Evolutionary conservation across 2,888 invertebrate genomes (phyloP).

Genomic region (Metallyticus violacea): DNA sequence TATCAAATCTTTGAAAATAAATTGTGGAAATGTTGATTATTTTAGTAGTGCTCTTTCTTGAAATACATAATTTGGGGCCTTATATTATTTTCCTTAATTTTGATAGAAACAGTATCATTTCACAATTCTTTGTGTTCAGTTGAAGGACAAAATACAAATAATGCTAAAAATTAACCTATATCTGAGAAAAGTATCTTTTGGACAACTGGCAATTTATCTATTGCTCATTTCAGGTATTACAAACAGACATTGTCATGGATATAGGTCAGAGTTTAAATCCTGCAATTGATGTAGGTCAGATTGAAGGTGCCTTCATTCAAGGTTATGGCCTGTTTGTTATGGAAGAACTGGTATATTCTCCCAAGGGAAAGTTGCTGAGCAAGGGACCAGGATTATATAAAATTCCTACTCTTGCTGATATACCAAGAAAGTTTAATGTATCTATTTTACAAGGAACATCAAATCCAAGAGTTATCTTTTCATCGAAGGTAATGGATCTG

Average conservation of each 20-base stretch:
- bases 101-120: too few species aligned
- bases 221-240: conserved; percentile 56
- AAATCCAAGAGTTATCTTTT: conserved; percentile 89
- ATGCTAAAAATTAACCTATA: not conserved
- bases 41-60: not conserved
- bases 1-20: too few species aligned
- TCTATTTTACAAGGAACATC: conserved; percentile 85
- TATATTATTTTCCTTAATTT: not conserved
- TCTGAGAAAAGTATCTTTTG: not conserved
- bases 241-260: conserved; percentile 96
- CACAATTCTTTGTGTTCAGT: too few species aligned
- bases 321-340: conserved; percentile 90
- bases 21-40: too few species aligned
- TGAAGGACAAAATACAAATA: too few species aligned
- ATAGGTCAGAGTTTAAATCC: conserved; percentile 93
- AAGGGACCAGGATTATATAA: conserved; percentile 93
- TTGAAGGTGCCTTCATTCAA: conserved; percentile 93
- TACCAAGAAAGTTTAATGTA: conserved; percentile 90
- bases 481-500: conserved; percentile 75
- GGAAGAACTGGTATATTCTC: conserved; percentile 86
- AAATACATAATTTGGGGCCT: not conserved
- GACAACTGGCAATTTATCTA: not conserved
- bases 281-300: conserved; percentile 94
- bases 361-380: conserved; percentile 76
- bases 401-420: conserved; percentile 88